These are phyloP conservation scores for Pristionchus entomophagus DNA, from an alignment of 2,888 invertebrate genomes.

Conservation along the genomic window DNA sequence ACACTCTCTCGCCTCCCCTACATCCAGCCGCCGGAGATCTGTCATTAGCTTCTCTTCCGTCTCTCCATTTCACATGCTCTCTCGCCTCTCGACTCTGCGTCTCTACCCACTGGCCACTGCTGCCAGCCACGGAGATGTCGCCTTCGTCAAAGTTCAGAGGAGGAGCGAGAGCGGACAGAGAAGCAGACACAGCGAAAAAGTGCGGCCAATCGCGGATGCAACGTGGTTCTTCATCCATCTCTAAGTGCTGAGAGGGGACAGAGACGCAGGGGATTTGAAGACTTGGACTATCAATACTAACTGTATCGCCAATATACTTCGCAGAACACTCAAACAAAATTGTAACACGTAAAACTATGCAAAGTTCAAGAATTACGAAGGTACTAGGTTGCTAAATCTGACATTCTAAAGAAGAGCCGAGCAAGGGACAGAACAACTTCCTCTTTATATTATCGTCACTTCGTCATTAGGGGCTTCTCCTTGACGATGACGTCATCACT, in stretches of 20 bases:
- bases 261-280: background rate
- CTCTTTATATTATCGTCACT: background rate
- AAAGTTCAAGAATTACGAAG: no score
- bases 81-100: background rate
- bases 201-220: background rate
- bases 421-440: background rate
- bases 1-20: background rate
- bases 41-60: background rate
- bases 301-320: no score
- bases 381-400: no score
- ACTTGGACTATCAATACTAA: no score
- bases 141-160: background rate
- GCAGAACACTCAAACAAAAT: no score
- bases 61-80: background rate
- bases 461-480: background rate
- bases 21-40: background rate
- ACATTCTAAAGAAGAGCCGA: no score
- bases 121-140: no score
- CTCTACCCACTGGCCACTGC: background rate
- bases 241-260: background rate
- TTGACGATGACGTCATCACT: background rate
- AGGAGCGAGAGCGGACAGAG: background rate
- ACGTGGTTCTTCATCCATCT: slow-evolving; percentile 10
- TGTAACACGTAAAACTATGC: no score
- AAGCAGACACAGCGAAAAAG: no score